Percentiles rank a stretch among this genome's conserved stretches.
These are phyloP conservation scores for Ormyrus rosae DNA, from an alignment of 2,888 invertebrate genomes.

Conservation along the genomic window DNA sequence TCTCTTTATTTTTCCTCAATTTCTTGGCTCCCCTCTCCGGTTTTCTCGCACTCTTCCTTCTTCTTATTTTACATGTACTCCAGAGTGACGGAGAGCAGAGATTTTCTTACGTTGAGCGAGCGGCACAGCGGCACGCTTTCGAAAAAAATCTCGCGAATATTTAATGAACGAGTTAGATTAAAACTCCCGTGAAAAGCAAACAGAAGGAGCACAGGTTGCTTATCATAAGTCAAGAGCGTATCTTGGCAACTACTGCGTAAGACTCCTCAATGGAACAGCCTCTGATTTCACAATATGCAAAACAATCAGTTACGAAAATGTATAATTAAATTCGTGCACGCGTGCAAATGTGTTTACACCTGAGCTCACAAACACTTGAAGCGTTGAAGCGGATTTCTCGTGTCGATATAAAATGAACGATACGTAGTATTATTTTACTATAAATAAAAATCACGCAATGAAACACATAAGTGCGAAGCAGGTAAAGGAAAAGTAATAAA, in stretches of 20 bases:
- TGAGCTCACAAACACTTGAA: too few species aligned
- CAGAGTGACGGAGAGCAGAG: too few species aligned
- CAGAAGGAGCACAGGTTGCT: background rate
- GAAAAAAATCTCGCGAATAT: slow-evolving; percentile 44
- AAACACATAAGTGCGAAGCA: too few species aligned
- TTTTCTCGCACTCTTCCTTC: background rate
- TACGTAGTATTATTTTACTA: background rate
- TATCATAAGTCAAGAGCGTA: background rate
- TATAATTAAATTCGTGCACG: background rate
- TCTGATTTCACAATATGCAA: too few species aligned
- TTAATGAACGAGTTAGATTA: slow-evolving; percentile 18
- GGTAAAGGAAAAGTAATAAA: slow-evolving; percentile 9
- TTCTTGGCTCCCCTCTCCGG: too few species aligned
- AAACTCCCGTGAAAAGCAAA: background rate
- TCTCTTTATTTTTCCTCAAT: background rate
- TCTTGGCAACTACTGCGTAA: background rate
- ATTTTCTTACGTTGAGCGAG: background rate
- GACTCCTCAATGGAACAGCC: background rate
- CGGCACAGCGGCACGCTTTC: slow-evolving; percentile 28
- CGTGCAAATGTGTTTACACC: background rate
- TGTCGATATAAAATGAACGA: too few species aligned
- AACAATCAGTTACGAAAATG: too few species aligned
- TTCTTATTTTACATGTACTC: background rate
- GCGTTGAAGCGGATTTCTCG: too few species aligned
- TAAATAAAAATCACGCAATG: too few species aligned